Evolutionary conservation across 2,113 vertebrate genomes (phyloP), one percentile per base, ranked within the genome.

Genomic region (Pangasianodon hypophthalmus): DNA sequence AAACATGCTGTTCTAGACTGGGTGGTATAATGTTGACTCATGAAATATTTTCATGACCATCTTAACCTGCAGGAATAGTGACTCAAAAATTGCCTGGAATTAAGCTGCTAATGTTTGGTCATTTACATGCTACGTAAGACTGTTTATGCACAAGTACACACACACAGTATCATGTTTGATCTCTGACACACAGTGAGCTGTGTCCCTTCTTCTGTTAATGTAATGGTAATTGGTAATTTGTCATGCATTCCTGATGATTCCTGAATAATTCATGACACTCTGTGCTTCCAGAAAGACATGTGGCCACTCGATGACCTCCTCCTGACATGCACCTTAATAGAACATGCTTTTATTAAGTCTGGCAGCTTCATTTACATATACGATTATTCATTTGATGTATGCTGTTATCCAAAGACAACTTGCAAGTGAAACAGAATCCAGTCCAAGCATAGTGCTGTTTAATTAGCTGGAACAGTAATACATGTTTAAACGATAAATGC

Each of bases 21-120:
- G 32, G 58, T 26, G 80, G 32, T 77, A 86, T 54, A 52, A 81
- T 87, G 85, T 92, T 85, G 87, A 86, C 90, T 83, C 85, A 71
- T 56, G 81, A 84, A 87, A 84, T 64, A 52, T 80, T 80, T 84
- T 87, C 56, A 85, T 26, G 58, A 52, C 19, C 77, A 46, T 52
- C 79, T 21, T 84, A 73, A 84, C 84, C 44, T 48, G 8, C 82
- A 60, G 82, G 37, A 84, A 37, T 5, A 37, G 44, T 81, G 52
- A n/a, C 50, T 60, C 16, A 67, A 21, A 88, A 81, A 7, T 26
- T 10, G 9, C 19, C 26, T 41, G n/a, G 3, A 67, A 44, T 69
- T 26, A 56, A 29, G 46, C 1, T 67, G 19, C 9, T 67, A 54
- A 88, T 62, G 16, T 46, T 19, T 67, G 41, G 56, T 50, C 29